Conservation (phyloP, 2,797 vertebrate species). For the Syngnathus acus region DNA sequence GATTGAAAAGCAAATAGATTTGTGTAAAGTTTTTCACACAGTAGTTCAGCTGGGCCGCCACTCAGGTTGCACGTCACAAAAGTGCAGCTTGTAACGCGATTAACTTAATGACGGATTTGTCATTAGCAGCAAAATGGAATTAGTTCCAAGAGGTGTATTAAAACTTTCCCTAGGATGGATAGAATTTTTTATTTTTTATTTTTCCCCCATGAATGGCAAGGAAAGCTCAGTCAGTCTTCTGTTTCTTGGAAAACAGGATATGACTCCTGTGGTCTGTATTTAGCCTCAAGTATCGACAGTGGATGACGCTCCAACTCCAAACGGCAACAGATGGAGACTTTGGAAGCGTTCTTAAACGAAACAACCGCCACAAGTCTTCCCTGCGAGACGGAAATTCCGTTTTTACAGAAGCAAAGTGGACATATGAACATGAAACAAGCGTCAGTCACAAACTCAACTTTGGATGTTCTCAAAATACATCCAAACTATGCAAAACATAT, state of each 20-base stretch:
- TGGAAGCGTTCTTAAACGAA: neutral
- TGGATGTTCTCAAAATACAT: neutral
- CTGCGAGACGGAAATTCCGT: neutral
- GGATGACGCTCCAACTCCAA: neutral
- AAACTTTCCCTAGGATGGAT: neutral
- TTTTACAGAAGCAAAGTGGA: neutral
- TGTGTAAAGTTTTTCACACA: neutral
- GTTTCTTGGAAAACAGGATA: neutral
- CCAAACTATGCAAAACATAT: neutral
- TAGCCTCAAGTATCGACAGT: neutral
- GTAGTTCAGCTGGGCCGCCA: neutral
- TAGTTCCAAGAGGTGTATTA: neutral
- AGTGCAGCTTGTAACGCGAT: neutral
- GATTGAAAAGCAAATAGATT: neutral
- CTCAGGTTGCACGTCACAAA: neutral
- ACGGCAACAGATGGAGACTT: neutral
- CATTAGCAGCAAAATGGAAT: neutral
- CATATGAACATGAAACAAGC: neutral
- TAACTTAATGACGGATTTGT: slow-evolving; percentile 5
- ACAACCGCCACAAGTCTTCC: neutral
- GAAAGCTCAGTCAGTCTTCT: neutral
- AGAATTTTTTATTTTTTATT: neutral
- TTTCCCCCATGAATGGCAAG: neutral
- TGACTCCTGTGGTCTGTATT: neutral
- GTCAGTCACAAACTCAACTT: too few species aligned